Evolutionary conservation across 2,113 vertebrate species (phyloP).

Genomic region (Anolis carolinensis): DNA sequence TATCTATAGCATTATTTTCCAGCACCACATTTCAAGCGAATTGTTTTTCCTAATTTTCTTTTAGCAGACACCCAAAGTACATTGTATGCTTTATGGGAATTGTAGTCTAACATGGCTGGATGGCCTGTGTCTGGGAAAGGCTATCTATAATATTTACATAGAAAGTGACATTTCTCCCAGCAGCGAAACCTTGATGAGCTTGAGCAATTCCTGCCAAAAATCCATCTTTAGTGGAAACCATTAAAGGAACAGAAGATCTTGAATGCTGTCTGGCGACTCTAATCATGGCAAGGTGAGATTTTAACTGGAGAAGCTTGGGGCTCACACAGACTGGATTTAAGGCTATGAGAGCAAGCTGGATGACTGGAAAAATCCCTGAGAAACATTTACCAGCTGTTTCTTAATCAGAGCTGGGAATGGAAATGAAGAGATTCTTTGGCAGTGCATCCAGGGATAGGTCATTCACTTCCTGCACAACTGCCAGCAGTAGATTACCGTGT

Average conservation of each 20-base stretch:
- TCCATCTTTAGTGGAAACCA: not conserved
- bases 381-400: conserved; percentile 12
- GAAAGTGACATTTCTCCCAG: not conserved
- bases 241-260: not conserved
- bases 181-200: not conserved
- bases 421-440: conserved; percentile 8
- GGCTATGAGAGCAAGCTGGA: not conserved
- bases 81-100: too few relatives aligned
- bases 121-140: not conserved
- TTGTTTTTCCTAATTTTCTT: too few relatives aligned
- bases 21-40: too few relatives aligned
- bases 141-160: not conserved
- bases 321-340: not conserved
- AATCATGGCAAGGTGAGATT: not conserved
- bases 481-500: not conserved
- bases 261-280: not conserved
- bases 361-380: not conserved
- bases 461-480: not conserved
- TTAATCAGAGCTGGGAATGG: not conserved
- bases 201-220: not conserved
- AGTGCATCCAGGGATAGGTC: not conserved
- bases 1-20: too few relatives aligned
- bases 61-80: too few relatives aligned
- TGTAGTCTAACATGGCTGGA: too few relatives aligned
- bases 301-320: not conserved